These are phyloP conservation scores for Bucco capensis DNA, from an alignment of 2,113 vertebrate genomes.

Conservation along the genomic window DNA sequence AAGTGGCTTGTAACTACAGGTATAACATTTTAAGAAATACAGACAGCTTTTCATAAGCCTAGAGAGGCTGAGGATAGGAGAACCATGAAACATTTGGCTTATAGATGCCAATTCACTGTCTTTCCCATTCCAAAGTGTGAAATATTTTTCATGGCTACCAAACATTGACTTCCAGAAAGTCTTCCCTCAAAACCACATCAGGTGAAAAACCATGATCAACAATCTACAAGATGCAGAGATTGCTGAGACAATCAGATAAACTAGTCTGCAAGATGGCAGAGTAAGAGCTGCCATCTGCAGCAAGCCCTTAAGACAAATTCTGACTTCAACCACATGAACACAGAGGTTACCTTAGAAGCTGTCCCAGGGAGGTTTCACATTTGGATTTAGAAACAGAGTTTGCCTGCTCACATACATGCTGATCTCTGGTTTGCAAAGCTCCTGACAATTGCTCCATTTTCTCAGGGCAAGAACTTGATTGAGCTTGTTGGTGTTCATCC, in stretches of 20 bases:
- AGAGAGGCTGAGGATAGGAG: background rate
- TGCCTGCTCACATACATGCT: background rate
- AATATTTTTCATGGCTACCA: background rate
- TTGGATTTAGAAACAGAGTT: background rate
- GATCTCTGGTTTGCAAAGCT: background rate
- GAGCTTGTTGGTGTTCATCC: rapidly evolving
- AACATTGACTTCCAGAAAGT: background rate
- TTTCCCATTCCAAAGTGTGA: background rate
- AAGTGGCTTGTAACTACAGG: background rate
- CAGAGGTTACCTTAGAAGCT: background rate
- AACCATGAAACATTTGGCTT: rapidly evolving
- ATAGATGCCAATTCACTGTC: background rate
- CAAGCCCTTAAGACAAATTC: background rate
- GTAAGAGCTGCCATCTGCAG: background rate
- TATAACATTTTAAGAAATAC: background rate
- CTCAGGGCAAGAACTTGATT: background rate
- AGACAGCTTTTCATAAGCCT: background rate
- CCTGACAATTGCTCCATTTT: background rate
- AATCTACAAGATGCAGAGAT: background rate
- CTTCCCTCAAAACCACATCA: background rate
- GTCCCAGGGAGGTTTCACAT: background rate
- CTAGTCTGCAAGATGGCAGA: background rate
- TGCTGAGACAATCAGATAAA: background rate
- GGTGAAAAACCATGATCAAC: background rate
- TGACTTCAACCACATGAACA: rapidly evolving